Conservation (phyloP, 2,113 vertebrate species). For the Sebastes fasciatus region DNA sequence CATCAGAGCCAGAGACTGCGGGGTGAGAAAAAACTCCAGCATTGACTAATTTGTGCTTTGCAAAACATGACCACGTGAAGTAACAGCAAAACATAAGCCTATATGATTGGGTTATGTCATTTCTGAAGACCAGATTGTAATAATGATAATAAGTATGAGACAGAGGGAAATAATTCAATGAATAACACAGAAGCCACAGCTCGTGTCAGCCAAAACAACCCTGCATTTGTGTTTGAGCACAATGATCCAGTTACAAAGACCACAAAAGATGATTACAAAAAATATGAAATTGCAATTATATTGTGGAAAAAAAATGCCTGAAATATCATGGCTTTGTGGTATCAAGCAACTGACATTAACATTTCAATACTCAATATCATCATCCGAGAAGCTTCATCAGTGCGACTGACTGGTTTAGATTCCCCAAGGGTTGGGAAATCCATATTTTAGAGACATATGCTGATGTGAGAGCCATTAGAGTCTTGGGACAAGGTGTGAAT, state of each 20-base stretch:
- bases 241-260: not conserved
- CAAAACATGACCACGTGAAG: conserved; percentile 23
- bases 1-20: not conserved
- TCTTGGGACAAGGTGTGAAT: conserved; percentile 29
- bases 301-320: no score
- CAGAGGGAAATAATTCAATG: conserved; percentile 16
- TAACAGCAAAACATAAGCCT: conserved; percentile 35
- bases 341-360: not conserved
- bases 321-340: not conserved
- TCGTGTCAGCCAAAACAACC: not conserved
- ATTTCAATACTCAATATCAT: not conserved
- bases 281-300: not conserved
- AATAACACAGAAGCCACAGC: conserved; percentile 18
- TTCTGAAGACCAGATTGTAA: conserved; percentile 34
- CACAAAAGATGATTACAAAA: not conserved
- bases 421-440: conserved; percentile 20
- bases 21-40: not conserved
- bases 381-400: not conserved
- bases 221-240: not conserved
- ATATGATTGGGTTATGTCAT: not conserved
- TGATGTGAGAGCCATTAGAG: conserved; percentile 27
- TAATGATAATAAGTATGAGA: conserved; percentile 17
- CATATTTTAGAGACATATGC: conserved; percentile 32
- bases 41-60: conserved; percentile 31
- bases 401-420: not conserved